phyloP scores from a whole-genome alignment of 2,113 vertebrate species.

The Eulemur macaco region DNA sequence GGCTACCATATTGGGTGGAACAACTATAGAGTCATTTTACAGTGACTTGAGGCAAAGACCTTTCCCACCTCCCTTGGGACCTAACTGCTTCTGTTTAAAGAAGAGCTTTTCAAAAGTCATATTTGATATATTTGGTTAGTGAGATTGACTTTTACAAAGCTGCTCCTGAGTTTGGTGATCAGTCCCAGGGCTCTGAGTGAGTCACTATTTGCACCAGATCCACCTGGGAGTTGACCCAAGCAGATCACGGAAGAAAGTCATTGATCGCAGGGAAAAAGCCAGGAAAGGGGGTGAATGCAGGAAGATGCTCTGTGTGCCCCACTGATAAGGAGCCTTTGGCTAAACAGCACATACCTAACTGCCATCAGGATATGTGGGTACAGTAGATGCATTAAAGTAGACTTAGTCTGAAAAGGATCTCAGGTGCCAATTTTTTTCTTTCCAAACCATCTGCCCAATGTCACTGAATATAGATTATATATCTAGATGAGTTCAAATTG shows the following conservation, averaged over 20 bases:
- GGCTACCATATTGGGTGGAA: not conserved
- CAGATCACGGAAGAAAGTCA: not conserved
- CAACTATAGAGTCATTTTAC: not conserved
- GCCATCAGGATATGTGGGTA: too few relatives aligned
- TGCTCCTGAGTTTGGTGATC: not conserved
- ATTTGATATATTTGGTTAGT: not conserved
- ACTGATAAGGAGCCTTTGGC: not conserved
- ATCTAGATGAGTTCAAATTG: not conserved
- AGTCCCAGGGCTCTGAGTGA: not conserved
- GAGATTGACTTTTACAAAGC: conserved; percentile 5
- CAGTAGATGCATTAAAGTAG: too few relatives aligned
- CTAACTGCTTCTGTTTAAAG: conserved; percentile 17
- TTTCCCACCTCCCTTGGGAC: not conserved
- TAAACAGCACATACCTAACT: not conserved
- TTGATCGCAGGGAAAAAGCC: not conserved
- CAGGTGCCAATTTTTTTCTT: not conserved
- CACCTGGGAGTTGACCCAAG: not conserved
- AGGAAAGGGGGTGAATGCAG: not conserved
- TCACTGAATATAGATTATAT: not conserved
- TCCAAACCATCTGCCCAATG: not conserved
- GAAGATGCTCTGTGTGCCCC: not conserved
- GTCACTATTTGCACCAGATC: not conserved
- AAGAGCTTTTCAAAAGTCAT: not conserved
- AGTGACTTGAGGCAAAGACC: not conserved
- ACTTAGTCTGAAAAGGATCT: not conserved